A percentile compares a stretch with the other conserved stretches of the same genome.
Conservation (phyloP, 2,888 invertebrate genomes). For the Brachylomia viminalis region DNA sequence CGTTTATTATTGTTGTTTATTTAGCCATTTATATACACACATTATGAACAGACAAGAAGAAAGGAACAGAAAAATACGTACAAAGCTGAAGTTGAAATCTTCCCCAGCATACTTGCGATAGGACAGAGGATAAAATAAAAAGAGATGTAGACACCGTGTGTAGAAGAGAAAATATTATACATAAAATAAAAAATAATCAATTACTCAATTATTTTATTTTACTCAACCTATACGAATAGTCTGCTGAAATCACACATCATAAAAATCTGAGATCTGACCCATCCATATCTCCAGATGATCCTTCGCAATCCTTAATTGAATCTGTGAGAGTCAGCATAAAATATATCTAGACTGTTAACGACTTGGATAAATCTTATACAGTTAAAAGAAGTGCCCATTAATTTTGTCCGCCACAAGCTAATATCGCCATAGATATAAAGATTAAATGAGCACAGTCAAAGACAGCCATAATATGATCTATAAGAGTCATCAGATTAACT, state of each 20-base stretch:
- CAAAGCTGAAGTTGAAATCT: no score
- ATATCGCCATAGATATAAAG: slow-evolving; percentile 62
- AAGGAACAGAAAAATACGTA: no score
- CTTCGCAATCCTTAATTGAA: neutral
- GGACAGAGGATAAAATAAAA: no score
- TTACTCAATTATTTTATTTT: no score
- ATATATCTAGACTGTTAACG: slow-evolving; percentile 3
- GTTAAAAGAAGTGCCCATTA: slow-evolving; percentile 7
- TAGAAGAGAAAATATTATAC: no score
- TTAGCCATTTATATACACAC: no score
- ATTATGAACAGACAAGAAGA: no score
- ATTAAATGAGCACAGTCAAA: slow-evolving; percentile 69
- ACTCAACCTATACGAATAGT: neutral
- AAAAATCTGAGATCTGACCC: neutral
- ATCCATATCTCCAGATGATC: neutral
- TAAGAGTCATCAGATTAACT: slow-evolving; percentile 71
- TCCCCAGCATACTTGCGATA: no score
- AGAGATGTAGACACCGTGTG: no score
- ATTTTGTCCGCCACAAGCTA: slow-evolving; percentile 56
- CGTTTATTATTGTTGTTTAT: no score
- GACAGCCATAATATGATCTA: slow-evolving; percentile 70
- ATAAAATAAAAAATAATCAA: no score
- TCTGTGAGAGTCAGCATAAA: neutral
- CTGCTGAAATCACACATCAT: neutral
- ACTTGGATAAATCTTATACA: slow-evolving; percentile 18